Evolutionary conservation across 2,797 vertebrate species (phyloP), one percentile per base, ranked within the genome.

Genomic region (Sebastes paucispinis): DNA sequence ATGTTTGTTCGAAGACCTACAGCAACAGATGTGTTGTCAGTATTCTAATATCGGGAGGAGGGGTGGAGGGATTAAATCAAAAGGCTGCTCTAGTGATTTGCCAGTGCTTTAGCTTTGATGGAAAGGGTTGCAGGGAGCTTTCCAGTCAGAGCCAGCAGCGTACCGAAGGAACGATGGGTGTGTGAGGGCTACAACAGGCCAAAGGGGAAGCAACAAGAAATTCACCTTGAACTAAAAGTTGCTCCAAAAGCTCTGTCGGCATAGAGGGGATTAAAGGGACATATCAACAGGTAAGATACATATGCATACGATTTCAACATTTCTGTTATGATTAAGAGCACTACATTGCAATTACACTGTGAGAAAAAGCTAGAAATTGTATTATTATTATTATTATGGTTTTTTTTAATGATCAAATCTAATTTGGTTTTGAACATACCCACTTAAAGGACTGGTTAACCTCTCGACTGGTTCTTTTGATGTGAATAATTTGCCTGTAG

Each of bases 41-140:
- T 72, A 69, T 85, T 89, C 87, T 88, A 85, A 85, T 89, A 89
- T 89, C 64, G 8, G 77, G 64, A 81, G 87, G 89, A 47, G 88
- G 89, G 89, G 76, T 32, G 50, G 85, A 82, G 88, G 93, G 95
- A 95, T 96, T 96, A 96, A 92, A 87, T 73, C 77, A 73, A 75
- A 88, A 85, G 79, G 67, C 82, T 78, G 91, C 91, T 94, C 87
- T 86, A 89, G 93, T 93, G 93, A 95, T 96, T 95, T 94, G 94
- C 89, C 89, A 92, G 89, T 5, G 83, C 88, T 94, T 93, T 85
- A 88, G 92, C 87, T 92, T 93, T 91, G 91, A 92, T 89, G 83
- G 81, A 85, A 72, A 80, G 77, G 86, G 70, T 82, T 85, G 95
- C 91, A 95, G 81, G 90, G 90, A 91, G 83, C 50, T 66, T 81